Percentiles rank a stretch among this genome's conserved stretches.
phyloP scores from a whole-genome alignment of 2,113 vertebrate genomes.

The Colinus virginianus region DNA sequence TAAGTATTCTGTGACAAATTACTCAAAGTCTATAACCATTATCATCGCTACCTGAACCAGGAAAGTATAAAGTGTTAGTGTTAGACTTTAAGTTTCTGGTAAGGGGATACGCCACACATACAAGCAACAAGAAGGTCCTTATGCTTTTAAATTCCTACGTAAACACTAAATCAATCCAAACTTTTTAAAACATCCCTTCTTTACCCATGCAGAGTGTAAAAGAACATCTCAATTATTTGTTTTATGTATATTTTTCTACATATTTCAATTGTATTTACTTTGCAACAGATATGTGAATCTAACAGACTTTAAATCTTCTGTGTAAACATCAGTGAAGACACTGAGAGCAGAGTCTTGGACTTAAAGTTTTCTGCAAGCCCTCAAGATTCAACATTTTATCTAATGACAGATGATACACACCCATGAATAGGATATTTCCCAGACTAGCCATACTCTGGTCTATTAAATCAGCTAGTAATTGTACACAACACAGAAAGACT shows the following conservation, averaged over 20 bases:
- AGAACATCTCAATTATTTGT: neutral
- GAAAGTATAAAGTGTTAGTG: neutral
- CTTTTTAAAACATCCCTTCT: neutral
- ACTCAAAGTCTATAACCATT: neutral
- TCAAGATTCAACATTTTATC: neutral
- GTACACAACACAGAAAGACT: neutral
- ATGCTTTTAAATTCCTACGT: neutral
- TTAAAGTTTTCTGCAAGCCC: neutral
- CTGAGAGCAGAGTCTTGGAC: neutral
- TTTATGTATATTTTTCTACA: neutral
- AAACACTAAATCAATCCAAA: neutral
- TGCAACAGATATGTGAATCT: neutral
- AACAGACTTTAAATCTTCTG: neutral
- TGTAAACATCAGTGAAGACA: neutral
- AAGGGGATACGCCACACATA: neutral
- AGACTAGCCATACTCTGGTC: neutral
- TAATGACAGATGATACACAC: neutral
- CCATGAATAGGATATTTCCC: neutral
- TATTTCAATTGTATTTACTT: neutral
- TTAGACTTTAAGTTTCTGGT: neutral
- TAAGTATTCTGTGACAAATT: no score
- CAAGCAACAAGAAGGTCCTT: neutral
- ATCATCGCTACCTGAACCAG: neutral
- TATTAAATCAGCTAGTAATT: neutral
- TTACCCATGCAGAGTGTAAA: neutral